Evolutionary conservation across 2,797 vertebrate species (phyloP).

Genomic region (Sebastes itinus): DNA sequence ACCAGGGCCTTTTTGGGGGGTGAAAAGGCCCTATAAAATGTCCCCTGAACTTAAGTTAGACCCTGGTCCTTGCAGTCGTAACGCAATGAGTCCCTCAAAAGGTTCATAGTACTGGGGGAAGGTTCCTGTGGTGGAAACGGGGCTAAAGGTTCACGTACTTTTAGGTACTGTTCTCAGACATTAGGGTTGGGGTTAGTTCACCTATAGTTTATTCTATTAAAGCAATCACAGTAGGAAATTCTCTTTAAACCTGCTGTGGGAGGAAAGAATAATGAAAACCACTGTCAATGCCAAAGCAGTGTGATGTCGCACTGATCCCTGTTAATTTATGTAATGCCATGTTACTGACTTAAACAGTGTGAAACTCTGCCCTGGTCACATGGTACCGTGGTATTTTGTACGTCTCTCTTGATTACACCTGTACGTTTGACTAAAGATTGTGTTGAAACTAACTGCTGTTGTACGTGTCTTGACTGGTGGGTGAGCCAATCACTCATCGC

Average conservation of each 20-base stretch:
- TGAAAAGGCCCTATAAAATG: no score
- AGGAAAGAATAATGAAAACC: not conserved
- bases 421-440: not conserved
- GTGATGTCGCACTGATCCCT: not conserved
- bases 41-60: no score
- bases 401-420: not conserved
- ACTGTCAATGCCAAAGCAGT: not conserved
- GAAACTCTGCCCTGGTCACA: not conserved
- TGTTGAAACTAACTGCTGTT: not conserved
- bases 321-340: not conserved
- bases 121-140: no score
- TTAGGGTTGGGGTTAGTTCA: not conserved
- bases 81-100: no score
- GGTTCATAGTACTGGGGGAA: no score
- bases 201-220: not conserved
- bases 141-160: not conserved
- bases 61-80: no score
- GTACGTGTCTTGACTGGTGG: constrained; percentile 1
- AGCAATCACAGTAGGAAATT: not conserved
- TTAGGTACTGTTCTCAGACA: not conserved
- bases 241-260: not conserved
- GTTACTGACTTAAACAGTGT: not conserved
- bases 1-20: no score
- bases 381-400: not conserved
- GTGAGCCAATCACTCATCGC: not conserved